Base-by-base conservation (phyloP, 2,113 vertebrate genomes). In the Campylorhamphus procurvoides region DNA sequence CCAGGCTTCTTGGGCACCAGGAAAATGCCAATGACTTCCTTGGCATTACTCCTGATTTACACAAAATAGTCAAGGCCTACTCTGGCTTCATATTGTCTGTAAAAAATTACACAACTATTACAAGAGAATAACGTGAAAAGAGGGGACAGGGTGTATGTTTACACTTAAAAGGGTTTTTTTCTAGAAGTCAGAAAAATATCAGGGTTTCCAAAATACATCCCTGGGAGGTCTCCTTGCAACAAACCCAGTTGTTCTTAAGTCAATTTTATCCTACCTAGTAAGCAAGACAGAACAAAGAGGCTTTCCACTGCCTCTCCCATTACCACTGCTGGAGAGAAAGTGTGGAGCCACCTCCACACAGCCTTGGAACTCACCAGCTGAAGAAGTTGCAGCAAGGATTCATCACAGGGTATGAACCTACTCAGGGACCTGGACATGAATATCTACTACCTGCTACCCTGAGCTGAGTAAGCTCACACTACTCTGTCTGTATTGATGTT, bases 391-490 rank as follows among this genome's bases (percentile, higher is more conserved):
- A 82, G 67, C 52, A 83, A 40, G 23, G 14, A 52, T 79, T 62
- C 39, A 67, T 19, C 52, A 23, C 10, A 35, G 40, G 39, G 9
- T 27, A 40, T 35, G 47, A 62, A 18, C 9, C 24, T 44, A 27
- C 24, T 52, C 3, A 66, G 20, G 37, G 24, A 19, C 40, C 35
- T 1, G 3, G 59, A 18, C 27, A 33, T 3, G 9, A 37, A 3
- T 1, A 63, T 24, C 50, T 17, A 1, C 28, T 29, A 8, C 35
- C 49, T 42, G 33, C 47, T 11, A 24, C n/a, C 39, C 31, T 12
- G 18, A 42, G 31, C 22, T 28, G 18, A 47, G 33, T 2, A 25
- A 60, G 16, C 17, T 27, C 66, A 44, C 0, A 0, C 24, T 49
- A 14, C 33, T n/a, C 5, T 9, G 35, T 22, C 69, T 59, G 75